Conservation (phyloP, 2,113 vertebrate genomes). For the Terrapene triunguis region DNA sequence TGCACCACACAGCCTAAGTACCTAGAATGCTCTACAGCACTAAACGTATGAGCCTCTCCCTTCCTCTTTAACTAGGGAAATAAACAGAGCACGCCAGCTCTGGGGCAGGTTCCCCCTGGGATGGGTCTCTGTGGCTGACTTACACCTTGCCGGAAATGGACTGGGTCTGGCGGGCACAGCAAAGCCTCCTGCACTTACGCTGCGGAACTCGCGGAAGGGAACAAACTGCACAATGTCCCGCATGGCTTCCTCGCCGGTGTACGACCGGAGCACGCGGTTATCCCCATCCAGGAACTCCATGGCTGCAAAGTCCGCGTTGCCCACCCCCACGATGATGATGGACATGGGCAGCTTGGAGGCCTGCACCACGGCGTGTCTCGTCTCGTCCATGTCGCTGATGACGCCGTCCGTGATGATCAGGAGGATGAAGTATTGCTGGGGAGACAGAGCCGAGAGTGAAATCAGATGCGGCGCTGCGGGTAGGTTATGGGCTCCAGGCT, state of each 20-base stretch:
- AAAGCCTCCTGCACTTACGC: conserved; percentile 83
- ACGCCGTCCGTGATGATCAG: conserved; percentile 98
- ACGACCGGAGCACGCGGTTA: conserved; percentile 88
- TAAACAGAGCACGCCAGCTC: not conserved
- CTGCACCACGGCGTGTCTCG: conserved; percentile 92
- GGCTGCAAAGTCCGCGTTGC: conserved; percentile 95
- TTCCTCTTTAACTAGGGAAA: not conserved
- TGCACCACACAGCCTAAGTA: not conserved
- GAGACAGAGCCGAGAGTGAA: not conserved
- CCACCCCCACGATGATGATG: conserved; percentile 97
- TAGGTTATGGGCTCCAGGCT: not conserved
- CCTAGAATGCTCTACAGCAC: not conserved
- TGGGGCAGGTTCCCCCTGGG: not conserved
- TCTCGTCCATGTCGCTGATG: conserved; percentile 99
- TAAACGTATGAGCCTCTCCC: not conserved
- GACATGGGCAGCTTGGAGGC: conserved; percentile 98
- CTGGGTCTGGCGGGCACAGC: no score
- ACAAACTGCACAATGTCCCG: conserved; percentile 98
- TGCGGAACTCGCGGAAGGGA: conserved; percentile 96
- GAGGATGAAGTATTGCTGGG: conserved; percentile 97
- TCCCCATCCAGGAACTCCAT: conserved; percentile 99
- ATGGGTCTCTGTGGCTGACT: not conserved
- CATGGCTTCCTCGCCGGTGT: conserved; percentile 92
- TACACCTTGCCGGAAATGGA: not conserved
- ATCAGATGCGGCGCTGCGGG: rapidly evolving